These are phyloP conservation scores for Thymallus thymallus DNA, from an alignment of 2,113 vertebrate genomes.

Conservation along the genomic window DNA sequence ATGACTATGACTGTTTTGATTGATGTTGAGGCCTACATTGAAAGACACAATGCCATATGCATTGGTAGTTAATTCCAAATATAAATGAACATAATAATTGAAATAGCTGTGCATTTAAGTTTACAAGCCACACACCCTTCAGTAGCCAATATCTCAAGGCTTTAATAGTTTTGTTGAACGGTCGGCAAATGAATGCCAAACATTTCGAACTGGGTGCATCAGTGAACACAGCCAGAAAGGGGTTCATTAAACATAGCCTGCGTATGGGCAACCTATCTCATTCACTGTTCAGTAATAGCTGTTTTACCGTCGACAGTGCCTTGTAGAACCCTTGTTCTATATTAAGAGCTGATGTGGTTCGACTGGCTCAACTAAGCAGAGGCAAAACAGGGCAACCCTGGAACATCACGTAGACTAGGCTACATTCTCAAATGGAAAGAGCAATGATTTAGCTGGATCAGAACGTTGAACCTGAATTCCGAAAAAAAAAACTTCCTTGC, in stretches of 20 bases:
- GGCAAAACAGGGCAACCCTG: conserved; percentile 66
- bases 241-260: neutral
- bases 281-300: neutral
- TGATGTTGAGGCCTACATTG: conserved; percentile 18
- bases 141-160: too few species aligned
- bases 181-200: too few species aligned
- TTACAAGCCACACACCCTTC: neutral
- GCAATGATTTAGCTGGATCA: conserved; percentile 44
- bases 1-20: conserved; percentile 25
- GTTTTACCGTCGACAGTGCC: too few species aligned
- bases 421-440: conserved; percentile 34
- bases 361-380: conserved; percentile 37
- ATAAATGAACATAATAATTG: neutral
- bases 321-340: too few species aligned
- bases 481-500: conserved; percentile 32
- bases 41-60: neutral
- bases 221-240: conserved; percentile 53
- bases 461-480: conserved; percentile 48
- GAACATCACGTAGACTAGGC: conserved; percentile 25
- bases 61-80: neutral
- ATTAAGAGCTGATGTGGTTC: conserved; percentile 13
- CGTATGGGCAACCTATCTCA: conserved; percentile 2
- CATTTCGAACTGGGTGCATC: too few species aligned
- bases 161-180: neutral
- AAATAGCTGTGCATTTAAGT: neutral